phyloP scores from a whole-genome alignment of 2,888 invertebrate species.

The Zeuzera pyrina region DNA sequence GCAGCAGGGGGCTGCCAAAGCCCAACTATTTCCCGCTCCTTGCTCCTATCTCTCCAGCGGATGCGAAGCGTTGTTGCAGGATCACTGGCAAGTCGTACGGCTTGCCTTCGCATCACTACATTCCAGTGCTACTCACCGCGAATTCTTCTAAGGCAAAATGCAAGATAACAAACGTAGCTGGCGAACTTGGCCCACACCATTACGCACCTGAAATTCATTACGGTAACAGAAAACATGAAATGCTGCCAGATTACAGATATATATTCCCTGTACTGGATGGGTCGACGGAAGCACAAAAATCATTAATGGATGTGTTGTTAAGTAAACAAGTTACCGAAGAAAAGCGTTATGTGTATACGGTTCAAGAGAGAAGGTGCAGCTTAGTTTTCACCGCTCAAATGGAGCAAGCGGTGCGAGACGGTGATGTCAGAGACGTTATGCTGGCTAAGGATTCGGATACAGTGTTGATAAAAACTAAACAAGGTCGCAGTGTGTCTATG shows the following conservation, averaged over 20 bases:
- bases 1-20: conserved; percentile 84
- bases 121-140: conserved; percentile 78
- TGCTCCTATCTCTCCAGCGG: conserved; percentile 87
- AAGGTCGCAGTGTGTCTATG: conserved; percentile 83
- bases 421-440: conserved; percentile 84
- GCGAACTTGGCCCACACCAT: conserved; percentile 75
- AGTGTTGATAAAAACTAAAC: conserved; percentile 79
- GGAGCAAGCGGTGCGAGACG: conserved; percentile 83
- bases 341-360: conserved; percentile 81
- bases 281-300: conserved; percentile 77
- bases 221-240: conserved; percentile 78
- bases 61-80: conserved; percentile 84
- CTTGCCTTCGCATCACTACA: conserved; percentile 83
- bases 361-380: conserved; percentile 81
- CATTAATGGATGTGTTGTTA: conserved; percentile 74
- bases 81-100: conserved; percentile 86
- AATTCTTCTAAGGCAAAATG: conserved; percentile 69
- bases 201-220: conserved; percentile 74
- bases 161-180: conserved; percentile 76
- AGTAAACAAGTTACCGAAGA: conserved; percentile 72
- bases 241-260: conserved; percentile 80
- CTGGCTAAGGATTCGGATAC: conserved; percentile 83
- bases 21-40: conserved; percentile 87
- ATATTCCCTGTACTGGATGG: conserved; percentile 82
- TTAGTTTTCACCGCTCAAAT: conserved; percentile 82